Base-by-base conservation (phyloP, 2,797 vertebrate species). In the Tenualosa thibaudeaui region DNA sequence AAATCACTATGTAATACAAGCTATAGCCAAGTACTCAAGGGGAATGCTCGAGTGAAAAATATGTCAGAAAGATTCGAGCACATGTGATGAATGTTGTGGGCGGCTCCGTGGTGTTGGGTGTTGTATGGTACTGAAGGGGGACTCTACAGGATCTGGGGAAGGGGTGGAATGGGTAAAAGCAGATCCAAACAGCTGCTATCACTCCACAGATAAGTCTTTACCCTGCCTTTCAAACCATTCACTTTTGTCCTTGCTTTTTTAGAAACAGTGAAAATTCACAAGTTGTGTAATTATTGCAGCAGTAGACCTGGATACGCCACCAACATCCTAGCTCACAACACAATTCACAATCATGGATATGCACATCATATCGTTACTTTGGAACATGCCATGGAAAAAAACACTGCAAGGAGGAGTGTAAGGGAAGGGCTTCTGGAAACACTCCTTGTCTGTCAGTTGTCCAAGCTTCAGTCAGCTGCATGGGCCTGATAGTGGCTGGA, bases 21-120 rank as follows among this genome's bases (percentile, higher is more conserved):
- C 31, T 17, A 24, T 83, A 68, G 17, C n/a, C 26, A 37, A 78
- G 75, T 86, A 15, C 68, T 81, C 17, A 50, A 58, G 81, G 54
- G 86, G 19, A 53, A 17, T 89, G 86, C 84, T 84, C 81, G 83
- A 81, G 75, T 3, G 40, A 87, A 51, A 81, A 86, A 87, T 89
- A 82, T 85, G 83, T 83, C 75, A 86, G 85, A 60, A 71, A 83
- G 58, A 85, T 60, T 62, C 53, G 9, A 81, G 84, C 68, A 40
- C 82, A 60, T 65, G 37, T 40, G 49, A 71, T 83, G 83, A 81
- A 40, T 43, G 83, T 82, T 82, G 54, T 83, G 81, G 86, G 83
- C 75, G 58, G 78, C 51, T 62, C 56, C 50, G 81, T 82, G 82
- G 85, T 81, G 65, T n/a, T 82, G 49, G n/a, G 56, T 84, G 49